Evolutionary conservation across 1,140 invertebrate species (phyloP).

Genomic region (Heliconius hewitsoni): DNA sequence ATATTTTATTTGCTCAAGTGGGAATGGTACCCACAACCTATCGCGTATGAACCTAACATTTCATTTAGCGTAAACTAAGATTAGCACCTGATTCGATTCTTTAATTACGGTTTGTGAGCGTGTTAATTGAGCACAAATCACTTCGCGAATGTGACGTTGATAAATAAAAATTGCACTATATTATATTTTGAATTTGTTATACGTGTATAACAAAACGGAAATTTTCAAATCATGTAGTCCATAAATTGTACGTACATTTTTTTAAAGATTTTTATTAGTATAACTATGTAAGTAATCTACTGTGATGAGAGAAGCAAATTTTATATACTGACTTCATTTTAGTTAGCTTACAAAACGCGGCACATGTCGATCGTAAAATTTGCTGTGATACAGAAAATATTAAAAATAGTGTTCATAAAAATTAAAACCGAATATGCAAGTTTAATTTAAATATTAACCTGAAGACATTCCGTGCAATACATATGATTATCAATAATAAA

Average conservation of each 20-base stretch:
- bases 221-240: not conserved
- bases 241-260: too few relatives aligned
- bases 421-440: not conserved
- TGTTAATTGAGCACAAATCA: slow-evolving; percentile 6
- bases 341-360: not conserved
- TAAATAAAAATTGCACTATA: not conserved
- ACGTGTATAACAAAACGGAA: not conserved
- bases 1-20: too few relatives aligned
- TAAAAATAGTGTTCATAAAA: not conserved
- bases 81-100: not conserved
- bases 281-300: not conserved
- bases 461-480: not conserved
- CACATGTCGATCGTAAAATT: not conserved
- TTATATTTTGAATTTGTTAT: not conserved
- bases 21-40: too few relatives aligned
- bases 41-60: too few relatives aligned
- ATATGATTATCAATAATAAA: not conserved
- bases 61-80: too few relatives aligned
- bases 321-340: not conserved
- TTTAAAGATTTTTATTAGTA: not conserved
- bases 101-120: not conserved
- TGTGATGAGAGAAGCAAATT: not conserved
- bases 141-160: not conserved
- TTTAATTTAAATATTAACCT: not conserved
- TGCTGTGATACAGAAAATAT: not conserved